Evolutionary conservation across 37 sponge, comb jelly and placozoan genomes (phyloP), one percentile per base, ranked within the genome.

Genomic region (Mnemiopsis leidyi): DNA sequence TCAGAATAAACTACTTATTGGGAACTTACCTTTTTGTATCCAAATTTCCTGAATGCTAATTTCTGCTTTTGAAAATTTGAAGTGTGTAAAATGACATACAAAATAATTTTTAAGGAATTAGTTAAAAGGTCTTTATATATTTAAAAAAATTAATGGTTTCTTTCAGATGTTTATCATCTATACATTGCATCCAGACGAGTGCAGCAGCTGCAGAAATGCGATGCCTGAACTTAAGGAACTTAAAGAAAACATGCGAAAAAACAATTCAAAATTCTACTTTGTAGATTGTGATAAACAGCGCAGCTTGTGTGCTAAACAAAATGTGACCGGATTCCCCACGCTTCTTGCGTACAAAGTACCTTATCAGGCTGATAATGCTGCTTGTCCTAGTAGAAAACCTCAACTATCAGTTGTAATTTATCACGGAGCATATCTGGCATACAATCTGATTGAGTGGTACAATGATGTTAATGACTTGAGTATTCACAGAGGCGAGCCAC

Each of bases 131-230:
- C n/a, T n/a, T n/a, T n/a, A n/a, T n/a, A n/a, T n/a, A n/a, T n/a
- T n/a, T n/a, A n/a, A n/a, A n/a, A n/a, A n/a, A n/a, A 16, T 7
- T 25, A 73, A 73, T 73, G 7, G 23, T n/a, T 30, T 82, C 3
- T 35, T 26, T 40, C 90, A 85, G 90, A 61, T 85, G 16, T 85
- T 85, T 40, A 23, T 85, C 61, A 21, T 85, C 26, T 85, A 39
- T 25, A 85, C 61, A 40, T 9, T 85, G 61, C 38, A 77, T 77
- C 79, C 79, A 9, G 35, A 20, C 25, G 90, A 85, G 5, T 85
- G 90, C 23, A 23, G 61, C 1, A 85, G 90, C 35, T 85, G 90
- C 39, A 40, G 38, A 21, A 38, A 40, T 40, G 90, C 90, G 0
- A 13, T 85, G 9, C 23, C 33, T 25, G 61, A 38, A 3, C 48